Conservation (phyloP, 2,113 vertebrate genomes). For the Cisticola juncidis region DNA sequence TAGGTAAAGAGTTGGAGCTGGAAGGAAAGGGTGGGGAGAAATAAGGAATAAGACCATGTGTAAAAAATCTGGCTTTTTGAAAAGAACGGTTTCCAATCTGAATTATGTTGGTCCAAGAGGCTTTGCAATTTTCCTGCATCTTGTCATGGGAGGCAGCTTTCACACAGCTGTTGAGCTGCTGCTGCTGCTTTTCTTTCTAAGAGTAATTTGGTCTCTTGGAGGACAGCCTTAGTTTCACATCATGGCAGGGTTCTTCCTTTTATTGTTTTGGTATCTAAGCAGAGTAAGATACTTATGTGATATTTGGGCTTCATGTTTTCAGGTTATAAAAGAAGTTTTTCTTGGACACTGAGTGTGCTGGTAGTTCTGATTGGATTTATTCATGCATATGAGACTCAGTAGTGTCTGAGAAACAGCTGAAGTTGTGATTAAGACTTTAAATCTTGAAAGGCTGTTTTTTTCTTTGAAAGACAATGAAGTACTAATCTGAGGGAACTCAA, state of each 20-base stretch:
- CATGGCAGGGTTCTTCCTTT: neutral
- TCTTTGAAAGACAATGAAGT: neutral
- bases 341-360: constrained; percentile 6
- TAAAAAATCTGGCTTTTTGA: constrained; percentile 60
- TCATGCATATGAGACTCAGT: neutral
- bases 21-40: constrained; percentile 1
- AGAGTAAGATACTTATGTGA: constrained; percentile 21
- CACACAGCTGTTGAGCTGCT: constrained; percentile 64
- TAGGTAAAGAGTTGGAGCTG: neutral
- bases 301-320: constrained; percentile 45
- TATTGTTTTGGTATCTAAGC: constrained; percentile 31
- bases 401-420: neutral
- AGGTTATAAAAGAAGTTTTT: constrained; percentile 58
- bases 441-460: neutral
- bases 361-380: constrained; percentile 30
- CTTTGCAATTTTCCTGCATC: constrained; percentile 73
- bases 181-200: constrained; percentile 66
- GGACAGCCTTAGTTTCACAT: constrained; percentile 1
- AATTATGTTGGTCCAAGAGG: constrained; percentile 65
- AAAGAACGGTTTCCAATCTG: constrained; percentile 52
- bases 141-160: constrained; percentile 70
- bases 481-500: neutral
- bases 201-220: constrained; percentile 35
- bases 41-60: constrained; percentile 25
- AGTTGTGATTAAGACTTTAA: neutral